Evolutionary conservation across 2,888 invertebrate genomes (phyloP), one percentile per base, ranked within the genome.

Genomic region (Luperina testacea): DNA sequence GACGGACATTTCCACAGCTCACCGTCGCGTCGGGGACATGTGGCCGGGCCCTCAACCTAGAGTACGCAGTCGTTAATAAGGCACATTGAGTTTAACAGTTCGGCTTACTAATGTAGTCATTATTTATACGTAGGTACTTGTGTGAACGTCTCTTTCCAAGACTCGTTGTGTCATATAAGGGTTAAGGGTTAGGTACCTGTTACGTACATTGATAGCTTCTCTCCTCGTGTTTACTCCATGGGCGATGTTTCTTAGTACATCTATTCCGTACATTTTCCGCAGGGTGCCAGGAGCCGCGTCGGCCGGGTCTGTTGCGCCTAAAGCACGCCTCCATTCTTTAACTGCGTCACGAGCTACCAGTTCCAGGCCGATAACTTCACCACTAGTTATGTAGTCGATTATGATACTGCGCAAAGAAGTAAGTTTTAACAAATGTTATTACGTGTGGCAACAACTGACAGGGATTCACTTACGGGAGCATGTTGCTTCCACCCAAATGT

Each of bases 341-440:
- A 98, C 96, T 2, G 98, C 98, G 89, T 98, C 95, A 73, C 98
- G 97, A 0, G 98, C 98, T 64, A 98, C 97, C 74, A 99, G 91
- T 93, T 98, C 98, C 89, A 99, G 91, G 0, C 98, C 98, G 81
- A 98, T 95, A 6, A 98, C 97, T 80, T 98, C 98, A 11, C 98
- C 98, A 72, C 97, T 97, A 2, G 97, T 97, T 68, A 98, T 94
- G 91, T 98, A 97, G 87, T 97, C 97, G 81, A 98, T 94, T 75
- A 98, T 96, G 70, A 97, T 95, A 79, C 98, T 98, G 80, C n/a
- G 20, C 2, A 45, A 64, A 77, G 9, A 20, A 45, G 15, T 42
- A 17, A 17, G 27, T 53, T 53, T 64, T 53, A 45, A 45, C 9
- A 45, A 45, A 45, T 6, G 15, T 3, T 0, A 53, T 53, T 53